Base-by-base conservation (phyloP, 2,888 invertebrate genomes). In the Pteria penguin region DNA sequence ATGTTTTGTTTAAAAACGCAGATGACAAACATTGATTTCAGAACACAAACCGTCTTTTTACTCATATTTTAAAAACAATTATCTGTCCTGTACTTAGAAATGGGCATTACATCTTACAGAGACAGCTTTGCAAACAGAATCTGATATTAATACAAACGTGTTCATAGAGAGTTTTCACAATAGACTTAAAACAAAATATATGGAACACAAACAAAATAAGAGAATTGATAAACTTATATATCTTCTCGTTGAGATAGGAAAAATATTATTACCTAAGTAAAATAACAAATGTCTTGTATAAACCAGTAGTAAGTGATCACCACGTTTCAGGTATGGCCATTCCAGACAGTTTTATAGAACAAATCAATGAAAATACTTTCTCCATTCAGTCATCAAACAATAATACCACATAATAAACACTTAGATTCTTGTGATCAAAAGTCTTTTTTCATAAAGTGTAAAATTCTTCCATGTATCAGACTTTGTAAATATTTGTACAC, bases 111-210 rank as follows among this genome's bases (percentile, higher is more conserved):
- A 14, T 55, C 27, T 54, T n/a, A n/a, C n/a, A 2, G 32, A 32
- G 18, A 55, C 27, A 55, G 67, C n/a, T 55, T n/a, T 31, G 31
- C 32, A 67, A 18, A 8, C 27, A 4, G 32, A 67, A 5, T n/a
- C n/a, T n/a, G n/a, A n/a, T n/a, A 29, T 67, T 55, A 55, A 52
- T 27, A 67, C 67, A 4, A 67, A 67, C n/a, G 57, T 67, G 67
- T 67, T 55, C 22, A 18, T 67, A 5, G 67, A 67, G 57, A 67
- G 67, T 67, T 67, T 67, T 29, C 67, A 67, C 31, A 67, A 67
- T 29, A 54, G 57, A 55, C 31, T 67, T 26, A 67, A 67, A 55
- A 67, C 67, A 8, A 26, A 29, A n/a, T 67, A 67, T 29, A 26
- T 67, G 26, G 26, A 26, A 14, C 18, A 57, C 14, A 67, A 67